Evolutionary conservation across 1,140 invertebrate genomes (phyloP), one percentile per base, ranked within the genome.

Genomic region (Gonatopus flavifemur): DNA sequence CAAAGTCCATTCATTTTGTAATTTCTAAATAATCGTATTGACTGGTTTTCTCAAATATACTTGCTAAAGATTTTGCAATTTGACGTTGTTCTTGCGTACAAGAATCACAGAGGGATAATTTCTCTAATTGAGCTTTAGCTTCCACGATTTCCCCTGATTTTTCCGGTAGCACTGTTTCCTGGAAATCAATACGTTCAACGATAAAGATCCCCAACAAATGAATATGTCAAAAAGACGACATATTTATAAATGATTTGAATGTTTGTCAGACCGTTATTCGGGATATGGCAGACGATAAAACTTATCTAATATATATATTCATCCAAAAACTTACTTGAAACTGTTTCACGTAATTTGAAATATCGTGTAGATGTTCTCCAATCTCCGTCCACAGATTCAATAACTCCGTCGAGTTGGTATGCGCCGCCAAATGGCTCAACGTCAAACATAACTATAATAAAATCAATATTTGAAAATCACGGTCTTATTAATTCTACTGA

Each of bases 101-200:
- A 16, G 65, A 61, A 43, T 49, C 64, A 42, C 66, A 66, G 3
- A 48, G 38, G n/a, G n/a, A n/a, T 49, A 64, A 63, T 48, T 64
- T 62, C 18, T 64, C 54, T 16, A 76, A 62, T 30, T 65, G 63
- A 4, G 53, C 38, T 59, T 70, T 73, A 20, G 76, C 76, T 36
- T 61, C 65, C 6, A 74, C 66, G 36, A 79, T 55, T 49, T 77
- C 69, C 28, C 59, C 67, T 20, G 71, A 57, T 65, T 78, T 77
- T 62, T 80, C 78, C 13, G 78, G 77, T 15, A 79, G 43, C 40
- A 74, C 49, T 33, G 65, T 66, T 48, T 77, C 68, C 69, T 78
- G 49, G 19, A 56, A 48, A 37, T 22, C n/a, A n/a, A n/a, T n/a
- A n/a, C n/a, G n/a, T n/a, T 12, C 16, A 15, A 8, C 15, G 36